Evolutionary conservation across 2,113 vertebrate genomes (phyloP).

Genomic region (Perognathus longimembris): DNA sequence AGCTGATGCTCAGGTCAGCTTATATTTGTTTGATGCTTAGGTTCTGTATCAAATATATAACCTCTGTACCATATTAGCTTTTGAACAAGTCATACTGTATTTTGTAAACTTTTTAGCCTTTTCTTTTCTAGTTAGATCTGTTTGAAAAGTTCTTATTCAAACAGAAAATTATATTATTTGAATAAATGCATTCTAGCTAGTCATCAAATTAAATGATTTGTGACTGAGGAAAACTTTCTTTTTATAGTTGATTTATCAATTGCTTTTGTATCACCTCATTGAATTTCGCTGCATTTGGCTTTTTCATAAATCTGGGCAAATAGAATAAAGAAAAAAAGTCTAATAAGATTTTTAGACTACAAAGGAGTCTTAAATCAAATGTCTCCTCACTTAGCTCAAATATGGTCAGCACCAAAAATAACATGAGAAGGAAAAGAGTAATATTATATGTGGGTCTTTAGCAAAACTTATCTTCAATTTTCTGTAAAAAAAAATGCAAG

Average conservation of each 20-base stretch:
- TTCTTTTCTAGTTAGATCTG: background rate
- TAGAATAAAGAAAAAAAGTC: constrained; percentile 28
- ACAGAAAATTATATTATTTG: background rate
- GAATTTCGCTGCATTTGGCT: constrained; percentile 46
- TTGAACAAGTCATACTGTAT: background rate
- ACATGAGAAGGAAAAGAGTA: constrained; percentile 20
- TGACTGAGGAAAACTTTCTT: constrained; percentile 22
- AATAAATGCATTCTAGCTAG: constrained; percentile 32
- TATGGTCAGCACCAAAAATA: constrained; percentile 19
- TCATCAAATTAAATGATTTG: constrained; percentile 36
- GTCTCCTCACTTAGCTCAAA: constrained; percentile 13
- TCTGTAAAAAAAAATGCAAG: constrained; percentile 9
- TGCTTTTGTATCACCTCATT: constrained; percentile 43
- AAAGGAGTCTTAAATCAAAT: background rate
- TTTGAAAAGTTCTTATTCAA: background rate
- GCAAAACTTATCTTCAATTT: constrained; percentile 49
- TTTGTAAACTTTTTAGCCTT: background rate
- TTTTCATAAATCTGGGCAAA: constrained; percentile 50
- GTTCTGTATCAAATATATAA: background rate
- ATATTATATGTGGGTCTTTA: background rate
- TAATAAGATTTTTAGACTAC: constrained; percentile 23
- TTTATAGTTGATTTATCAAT: constrained; percentile 35
- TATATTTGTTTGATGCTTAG: background rate
- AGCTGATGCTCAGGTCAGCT: background rate
- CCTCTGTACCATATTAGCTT: background rate